Conservation (phyloP, 1,140 invertebrate species). For the Periplaneta americana region DNA sequence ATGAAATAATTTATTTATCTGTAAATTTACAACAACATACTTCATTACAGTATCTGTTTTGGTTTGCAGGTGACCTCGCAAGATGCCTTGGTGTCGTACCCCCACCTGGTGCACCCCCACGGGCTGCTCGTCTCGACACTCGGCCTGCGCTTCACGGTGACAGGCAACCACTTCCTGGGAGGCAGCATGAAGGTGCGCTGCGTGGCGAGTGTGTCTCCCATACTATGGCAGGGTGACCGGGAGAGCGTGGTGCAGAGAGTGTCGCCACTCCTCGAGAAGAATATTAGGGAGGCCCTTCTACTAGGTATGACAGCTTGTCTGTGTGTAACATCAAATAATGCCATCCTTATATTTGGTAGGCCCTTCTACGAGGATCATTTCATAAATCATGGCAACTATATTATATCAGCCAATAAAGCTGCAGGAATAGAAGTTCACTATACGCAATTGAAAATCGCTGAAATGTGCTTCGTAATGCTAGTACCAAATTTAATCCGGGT, state of each 20-base stretch:
- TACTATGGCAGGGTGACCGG: conserved; percentile 48
- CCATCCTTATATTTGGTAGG: too few species aligned
- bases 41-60: too few species aligned
- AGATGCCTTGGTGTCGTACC: conserved; percentile 42
- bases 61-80: conserved; percentile 40
- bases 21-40: too few species aligned
- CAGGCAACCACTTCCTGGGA: conserved; percentile 42
- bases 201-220: conserved; percentile 49
- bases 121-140: conserved; percentile 47
- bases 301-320: conserved; percentile 45
- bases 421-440: too few species aligned
- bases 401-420: too few species aligned
- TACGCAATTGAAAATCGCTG: too few species aligned
- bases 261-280: conserved; percentile 43
- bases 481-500: too few species aligned
- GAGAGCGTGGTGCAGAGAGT: conserved; percentile 46
- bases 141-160: conserved; percentile 45
- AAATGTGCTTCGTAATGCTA: too few species aligned
- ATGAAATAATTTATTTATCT: too few species aligned
- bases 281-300: conserved; percentile 47
- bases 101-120: conserved; percentile 43
- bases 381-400: too few species aligned
- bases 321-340: background rate
- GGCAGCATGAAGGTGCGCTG: conserved; percentile 53
- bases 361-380: too few species aligned